phyloP scores from a whole-genome alignment of 2,113 vertebrate genomes.

The Tympanuchus pallidicinctus region DNA sequence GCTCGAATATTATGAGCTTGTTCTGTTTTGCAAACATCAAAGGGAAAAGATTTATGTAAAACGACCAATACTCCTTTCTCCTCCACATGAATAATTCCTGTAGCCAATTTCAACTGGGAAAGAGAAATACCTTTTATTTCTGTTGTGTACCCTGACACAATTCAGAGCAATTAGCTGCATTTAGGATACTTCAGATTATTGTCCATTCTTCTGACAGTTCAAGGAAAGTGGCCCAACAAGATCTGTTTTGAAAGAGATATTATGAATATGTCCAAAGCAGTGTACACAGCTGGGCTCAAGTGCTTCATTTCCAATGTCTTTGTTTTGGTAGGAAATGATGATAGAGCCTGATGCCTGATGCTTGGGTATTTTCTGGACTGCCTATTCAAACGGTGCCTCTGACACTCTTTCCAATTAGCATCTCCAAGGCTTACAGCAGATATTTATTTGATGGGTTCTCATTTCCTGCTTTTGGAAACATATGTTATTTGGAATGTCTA shows the following conservation, averaged over 20 bases:
- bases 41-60: conserved; percentile 33
- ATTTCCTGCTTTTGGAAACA: neutral
- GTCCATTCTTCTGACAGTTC: neutral
- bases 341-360: conserved; percentile 38
- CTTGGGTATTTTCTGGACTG: conserved; percentile 48
- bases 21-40: conserved; percentile 53
- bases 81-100: neutral
- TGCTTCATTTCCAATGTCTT: conserved; percentile 32
- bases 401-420: neutral
- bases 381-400: neutral
- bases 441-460: conserved; percentile 14
- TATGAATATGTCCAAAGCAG: conserved; percentile 14
- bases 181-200: conserved; percentile 33
- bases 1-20: neutral
- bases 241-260: conserved; percentile 33
- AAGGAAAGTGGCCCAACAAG: neutral
- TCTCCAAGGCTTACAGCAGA: conserved; percentile 6
- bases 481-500: conserved; percentile 27
- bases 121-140: neutral
- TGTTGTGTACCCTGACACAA: neutral
- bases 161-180: conserved; percentile 40
- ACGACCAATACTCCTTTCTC: neutral
- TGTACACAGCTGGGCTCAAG: conserved; percentile 32
- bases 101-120: neutral
- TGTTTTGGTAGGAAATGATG: conserved; percentile 43